phyloP scores from a whole-genome alignment of 2,113 vertebrate genomes.

The Anhinga rufa region DNA sequence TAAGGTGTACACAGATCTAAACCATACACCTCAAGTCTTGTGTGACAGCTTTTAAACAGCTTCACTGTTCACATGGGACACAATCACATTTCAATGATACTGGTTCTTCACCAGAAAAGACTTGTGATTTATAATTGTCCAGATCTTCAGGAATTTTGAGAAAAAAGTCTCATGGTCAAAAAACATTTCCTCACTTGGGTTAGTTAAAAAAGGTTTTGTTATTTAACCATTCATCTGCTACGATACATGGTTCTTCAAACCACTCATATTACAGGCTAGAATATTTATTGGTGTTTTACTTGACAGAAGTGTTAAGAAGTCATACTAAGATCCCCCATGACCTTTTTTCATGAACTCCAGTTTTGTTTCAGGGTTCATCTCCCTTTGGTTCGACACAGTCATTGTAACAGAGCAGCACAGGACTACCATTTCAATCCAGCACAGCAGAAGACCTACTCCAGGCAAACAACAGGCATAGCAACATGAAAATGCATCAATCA shows the following conservation, averaged over 20 bases:
- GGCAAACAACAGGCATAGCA: neutral
- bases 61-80: neutral
- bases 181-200: neutral
- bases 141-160: neutral
- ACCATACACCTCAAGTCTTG: neutral
- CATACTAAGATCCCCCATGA: rapidly evolving
- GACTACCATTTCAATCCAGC: neutral
- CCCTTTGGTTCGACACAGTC: neutral
- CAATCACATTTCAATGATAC: neutral
- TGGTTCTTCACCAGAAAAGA: neutral
- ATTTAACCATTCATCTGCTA: neutral
- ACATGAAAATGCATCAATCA: neutral
- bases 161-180: neutral
- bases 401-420: neutral
- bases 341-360: neutral
- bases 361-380: neutral
- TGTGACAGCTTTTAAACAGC: neutral
- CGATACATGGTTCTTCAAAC: neutral
- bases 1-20: neutral
- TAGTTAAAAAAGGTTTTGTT: neutral
- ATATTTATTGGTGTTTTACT: neutral
- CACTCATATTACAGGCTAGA: neutral
- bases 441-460: neutral
- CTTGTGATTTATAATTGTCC: neutral
- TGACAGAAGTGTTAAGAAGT: neutral